A percentile compares a stretch with the other conserved stretches of the same genome.
Conservation (phyloP, 2,888 invertebrate genomes). For the Stenurella melanura region DNA sequence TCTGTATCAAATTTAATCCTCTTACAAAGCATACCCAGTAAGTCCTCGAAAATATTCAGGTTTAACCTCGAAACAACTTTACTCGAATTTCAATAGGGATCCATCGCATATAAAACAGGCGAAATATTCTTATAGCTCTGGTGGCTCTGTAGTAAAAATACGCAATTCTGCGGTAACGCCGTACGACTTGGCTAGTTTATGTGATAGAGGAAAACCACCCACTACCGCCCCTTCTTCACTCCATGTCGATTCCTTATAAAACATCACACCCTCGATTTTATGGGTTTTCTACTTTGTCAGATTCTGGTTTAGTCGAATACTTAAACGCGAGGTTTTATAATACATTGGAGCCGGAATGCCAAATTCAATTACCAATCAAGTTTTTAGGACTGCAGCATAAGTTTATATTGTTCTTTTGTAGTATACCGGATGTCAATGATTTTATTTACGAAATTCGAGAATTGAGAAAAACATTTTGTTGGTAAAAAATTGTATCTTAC, state of each 20-base stretch:
- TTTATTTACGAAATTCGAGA: no score
- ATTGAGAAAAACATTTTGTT: no score
- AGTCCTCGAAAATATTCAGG: conserved; percentile 23
- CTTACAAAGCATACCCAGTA: conserved; percentile 8
- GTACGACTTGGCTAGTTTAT: conserved; percentile 24
- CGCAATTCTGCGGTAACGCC: conserved; percentile 19
- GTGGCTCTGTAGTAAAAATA: conserved; percentile 30
- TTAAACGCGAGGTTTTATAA: conserved; percentile 17
- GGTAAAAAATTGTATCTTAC: no score
- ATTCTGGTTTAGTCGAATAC: conserved; percentile 4
- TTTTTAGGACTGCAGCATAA: conserved; percentile 5
- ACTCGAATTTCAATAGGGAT: conserved; percentile 21
- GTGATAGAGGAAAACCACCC: conserved; percentile 14
- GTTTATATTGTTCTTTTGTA: background rate
- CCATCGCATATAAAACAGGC: conserved; percentile 10
- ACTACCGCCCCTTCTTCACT: conserved; percentile 2
- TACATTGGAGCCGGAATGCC: conserved; percentile 11
- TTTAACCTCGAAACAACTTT: conserved; percentile 24
- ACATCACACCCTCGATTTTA: conserved; percentile 25
- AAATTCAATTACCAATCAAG: conserved; percentile 12
- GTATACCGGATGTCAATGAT: no score
- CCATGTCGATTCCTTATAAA: conserved; percentile 21
- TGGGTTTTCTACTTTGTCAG: conserved; percentile 29
- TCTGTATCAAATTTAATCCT: conserved; percentile 5
- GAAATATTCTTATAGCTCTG: conserved; percentile 13